Conservation (phyloP, 64 coral and sea anemone species). For the Catalaphyllia jardinei region DNA sequence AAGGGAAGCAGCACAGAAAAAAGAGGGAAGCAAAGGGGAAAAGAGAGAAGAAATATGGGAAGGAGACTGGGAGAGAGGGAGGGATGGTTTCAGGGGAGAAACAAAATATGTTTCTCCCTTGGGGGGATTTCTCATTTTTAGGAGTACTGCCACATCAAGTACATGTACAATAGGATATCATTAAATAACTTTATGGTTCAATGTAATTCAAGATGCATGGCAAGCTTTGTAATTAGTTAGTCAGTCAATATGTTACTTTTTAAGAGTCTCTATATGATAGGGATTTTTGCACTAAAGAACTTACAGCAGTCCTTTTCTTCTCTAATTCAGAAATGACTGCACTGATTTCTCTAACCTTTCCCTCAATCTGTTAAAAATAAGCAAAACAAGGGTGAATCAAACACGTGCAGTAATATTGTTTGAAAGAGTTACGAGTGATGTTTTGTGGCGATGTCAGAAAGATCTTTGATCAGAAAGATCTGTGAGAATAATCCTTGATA, state of each 20-base stretch:
- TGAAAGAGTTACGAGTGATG: too few species aligned
- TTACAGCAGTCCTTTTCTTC: slow-evolving; percentile 81
- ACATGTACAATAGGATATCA: too few species aligned
- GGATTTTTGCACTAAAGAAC: neutral
- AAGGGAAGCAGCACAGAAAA: neutral
- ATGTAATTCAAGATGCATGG: too few species aligned
- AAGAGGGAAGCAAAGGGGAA: neutral
- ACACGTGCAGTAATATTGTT: too few species aligned
- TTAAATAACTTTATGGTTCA: too few species aligned
- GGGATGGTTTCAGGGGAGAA: neutral
- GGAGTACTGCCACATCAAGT: too few species aligned
- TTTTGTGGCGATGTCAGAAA: too few species aligned
- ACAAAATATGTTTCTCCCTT: too few species aligned
- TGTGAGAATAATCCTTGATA: too few species aligned
- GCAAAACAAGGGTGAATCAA: neutral
- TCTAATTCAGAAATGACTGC: slow-evolving; percentile 75
- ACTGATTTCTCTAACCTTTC: slow-evolving; percentile 69
- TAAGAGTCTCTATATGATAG: neutral
- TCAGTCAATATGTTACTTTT: neutral
- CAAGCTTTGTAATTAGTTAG: too few species aligned
- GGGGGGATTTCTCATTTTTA: too few species aligned
- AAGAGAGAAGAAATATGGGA: neutral
- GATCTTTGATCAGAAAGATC: too few species aligned
- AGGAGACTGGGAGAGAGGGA: neutral
- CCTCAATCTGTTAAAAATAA: slow-evolving; percentile 53